Conservation (phyloP, 2,797 vertebrate species). For the Sebastes iracundus region DNA sequence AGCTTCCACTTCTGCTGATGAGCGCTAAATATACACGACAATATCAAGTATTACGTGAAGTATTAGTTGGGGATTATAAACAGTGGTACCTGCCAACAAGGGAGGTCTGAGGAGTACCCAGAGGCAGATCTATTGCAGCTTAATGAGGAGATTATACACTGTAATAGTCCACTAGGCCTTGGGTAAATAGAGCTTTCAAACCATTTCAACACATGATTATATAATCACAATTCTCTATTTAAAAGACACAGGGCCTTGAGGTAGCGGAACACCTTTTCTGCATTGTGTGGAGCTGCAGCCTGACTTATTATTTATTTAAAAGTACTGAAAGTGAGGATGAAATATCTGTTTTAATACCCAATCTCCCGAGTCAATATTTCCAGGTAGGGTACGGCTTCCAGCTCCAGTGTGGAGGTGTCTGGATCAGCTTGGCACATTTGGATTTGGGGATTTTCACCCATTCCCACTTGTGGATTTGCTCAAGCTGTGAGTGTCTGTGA, state of each 20-base stretch:
- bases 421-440: slow-evolving; percentile 4
- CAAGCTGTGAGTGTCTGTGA: neutral
- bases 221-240: neutral
- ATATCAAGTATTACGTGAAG: neutral
- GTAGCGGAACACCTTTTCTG: neutral
- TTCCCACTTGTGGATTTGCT: slow-evolving; percentile 17
- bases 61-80: slow-evolving; percentile 18
- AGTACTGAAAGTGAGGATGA: neutral
- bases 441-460: slow-evolving; percentile 15
- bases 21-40: neutral
- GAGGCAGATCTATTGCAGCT: slow-evolving; percentile 10
- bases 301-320: neutral
- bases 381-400: neutral
- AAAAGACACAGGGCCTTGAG: neutral
- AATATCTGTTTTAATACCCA: neutral
- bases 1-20: neutral
- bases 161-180: neutral
- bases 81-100: slow-evolving; percentile 11
- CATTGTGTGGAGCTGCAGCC: neutral
- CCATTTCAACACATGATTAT: slow-evolving; percentile 6
- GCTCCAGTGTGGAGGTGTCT: neutral
- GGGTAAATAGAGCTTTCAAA: slow-evolving; percentile 36
- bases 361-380: neutral
- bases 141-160: slow-evolving; percentile 24
- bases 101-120: neutral